phyloP scores from a whole-genome alignment of 2,113 vertebrate genomes.

The Lepus americanus region DNA sequence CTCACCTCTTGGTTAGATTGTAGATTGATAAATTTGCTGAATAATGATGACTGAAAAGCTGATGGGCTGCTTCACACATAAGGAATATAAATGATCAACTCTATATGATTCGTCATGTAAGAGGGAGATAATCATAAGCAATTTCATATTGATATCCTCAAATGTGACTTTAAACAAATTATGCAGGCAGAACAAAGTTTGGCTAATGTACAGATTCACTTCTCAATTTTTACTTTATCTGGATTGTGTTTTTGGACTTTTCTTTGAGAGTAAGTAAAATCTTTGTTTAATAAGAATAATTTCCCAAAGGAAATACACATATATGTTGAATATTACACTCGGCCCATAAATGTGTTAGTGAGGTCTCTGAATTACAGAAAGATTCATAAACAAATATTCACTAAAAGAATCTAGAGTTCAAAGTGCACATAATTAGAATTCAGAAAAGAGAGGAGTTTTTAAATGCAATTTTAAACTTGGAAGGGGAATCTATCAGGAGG shows the following conservation, averaged over 20 bases:
- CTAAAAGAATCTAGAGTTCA: slow-evolving; percentile 80
- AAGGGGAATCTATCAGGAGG: slow-evolving; percentile 87
- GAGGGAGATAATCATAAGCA: slow-evolving; percentile 1
- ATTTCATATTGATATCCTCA: not conserved
- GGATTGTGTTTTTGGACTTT: slow-evolving; percentile 71
- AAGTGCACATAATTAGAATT: slow-evolving; percentile 85
- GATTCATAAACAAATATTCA: slow-evolving; percentile 86
- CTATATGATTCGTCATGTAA: not conserved
- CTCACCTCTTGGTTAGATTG: slow-evolving; percentile 9
- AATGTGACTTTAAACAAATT: slow-evolving; percentile 79
- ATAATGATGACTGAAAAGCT: slow-evolving; percentile 50
- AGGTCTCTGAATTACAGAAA: slow-evolving; percentile 82
- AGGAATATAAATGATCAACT: slow-evolving; percentile 41
- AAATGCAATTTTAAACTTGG: slow-evolving; percentile 87
- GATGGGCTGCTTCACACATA: not conserved
- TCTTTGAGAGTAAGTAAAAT: slow-evolving; percentile 78
- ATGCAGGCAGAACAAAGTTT: slow-evolving; percentile 67
- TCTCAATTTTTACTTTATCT: slow-evolving; percentile 79
- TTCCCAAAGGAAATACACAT: slow-evolving; percentile 70
- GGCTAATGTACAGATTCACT: slow-evolving; percentile 83
- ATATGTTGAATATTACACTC: slow-evolving; percentile 69
- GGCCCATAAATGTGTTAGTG: slow-evolving; percentile 76
- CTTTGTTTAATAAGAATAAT: slow-evolving; percentile 82
- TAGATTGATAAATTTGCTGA: slow-evolving; percentile 25
- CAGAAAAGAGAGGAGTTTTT: slow-evolving; percentile 87